Percentiles rank a stretch among this genome's conserved stretches.
These are phyloP conservation scores for Xylota sylvarum DNA, from an alignment of 2,888 invertebrate genomes.

Conservation along the genomic window DNA sequence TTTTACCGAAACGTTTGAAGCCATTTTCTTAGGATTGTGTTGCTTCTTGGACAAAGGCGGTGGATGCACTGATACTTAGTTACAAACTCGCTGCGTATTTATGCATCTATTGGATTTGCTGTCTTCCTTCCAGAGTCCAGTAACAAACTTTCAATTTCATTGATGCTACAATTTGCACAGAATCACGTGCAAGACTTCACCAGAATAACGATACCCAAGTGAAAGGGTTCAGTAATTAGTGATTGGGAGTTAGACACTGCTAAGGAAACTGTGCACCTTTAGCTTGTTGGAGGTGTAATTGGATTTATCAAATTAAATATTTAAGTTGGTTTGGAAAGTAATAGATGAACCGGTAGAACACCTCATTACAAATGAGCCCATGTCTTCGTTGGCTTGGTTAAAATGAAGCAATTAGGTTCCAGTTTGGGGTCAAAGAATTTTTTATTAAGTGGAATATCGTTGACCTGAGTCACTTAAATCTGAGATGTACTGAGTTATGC, in stretches of 20 bases:
- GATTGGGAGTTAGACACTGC: neutral
- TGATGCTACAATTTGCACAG: constrained; percentile 41
- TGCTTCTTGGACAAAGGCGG: constrained; percentile 50
- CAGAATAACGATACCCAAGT: constrained; percentile 23
- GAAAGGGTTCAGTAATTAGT: constrained; percentile 62
- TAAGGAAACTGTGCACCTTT: neutral
- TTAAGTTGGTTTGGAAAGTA: constrained; percentile 24
- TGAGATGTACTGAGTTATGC: neutral
- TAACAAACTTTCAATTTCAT: constrained; percentile 60
- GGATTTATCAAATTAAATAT: constrained; percentile 27
- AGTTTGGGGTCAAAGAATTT: neutral
- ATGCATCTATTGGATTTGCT: constrained; percentile 46
- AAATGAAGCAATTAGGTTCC: neutral
- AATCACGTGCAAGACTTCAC: constrained; percentile 52
- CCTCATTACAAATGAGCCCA: neutral
- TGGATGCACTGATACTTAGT: constrained; percentile 43
- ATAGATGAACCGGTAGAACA: neutral
- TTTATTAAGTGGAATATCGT: neutral
- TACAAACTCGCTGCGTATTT: constrained; percentile 44
- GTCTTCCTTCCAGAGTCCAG: neutral
- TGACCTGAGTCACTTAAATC: neutral
- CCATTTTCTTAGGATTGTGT: constrained; percentile 66
- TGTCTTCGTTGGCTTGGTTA: neutral
- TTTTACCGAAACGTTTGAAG: constrained; percentile 64
- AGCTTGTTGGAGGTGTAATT: constrained; percentile 10